A percentile compares a stretch with the other conserved stretches of the same genome.
Conservation (phyloP, 2,113 vertebrate genomes). For the Rhinolophus ferrumequinum region DNA sequence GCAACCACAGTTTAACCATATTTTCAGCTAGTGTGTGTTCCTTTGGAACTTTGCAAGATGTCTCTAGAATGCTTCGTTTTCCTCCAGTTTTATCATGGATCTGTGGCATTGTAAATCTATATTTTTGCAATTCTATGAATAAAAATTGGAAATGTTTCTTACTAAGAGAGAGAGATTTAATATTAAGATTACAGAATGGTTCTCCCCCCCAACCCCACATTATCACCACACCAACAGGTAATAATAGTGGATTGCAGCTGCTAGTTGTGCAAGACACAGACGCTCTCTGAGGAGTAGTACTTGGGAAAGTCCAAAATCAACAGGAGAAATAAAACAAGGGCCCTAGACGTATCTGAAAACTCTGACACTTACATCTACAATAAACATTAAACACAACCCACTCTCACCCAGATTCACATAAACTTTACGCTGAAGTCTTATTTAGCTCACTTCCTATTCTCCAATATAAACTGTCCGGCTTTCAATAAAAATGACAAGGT, state of each 20-base stretch:
- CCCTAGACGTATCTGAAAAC: background rate
- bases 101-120: background rate
- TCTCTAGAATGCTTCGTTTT: background rate
- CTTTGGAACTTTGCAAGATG: background rate
- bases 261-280: background rate
- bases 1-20: constrained; percentile 87
- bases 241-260: background rate
- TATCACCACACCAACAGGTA: background rate
- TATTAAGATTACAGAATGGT: background rate
- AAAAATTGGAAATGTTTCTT: background rate
- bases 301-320: background rate
- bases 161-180: background rate
- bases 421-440: background rate
- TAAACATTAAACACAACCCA: background rate
- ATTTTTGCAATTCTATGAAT: background rate
- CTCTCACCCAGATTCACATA: background rate
- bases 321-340: background rate
- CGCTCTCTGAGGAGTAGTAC: background rate
- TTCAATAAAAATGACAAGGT: background rate
- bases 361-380: background rate
- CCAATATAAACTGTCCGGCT: background rate
- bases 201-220: background rate
- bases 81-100: background rate
- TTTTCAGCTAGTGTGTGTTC: constrained; percentile 72
- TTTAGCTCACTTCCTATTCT: background rate